phyloP scores from a whole-genome alignment of 2,113 vertebrate genomes.

The Neogobius melanostomus region DNA sequence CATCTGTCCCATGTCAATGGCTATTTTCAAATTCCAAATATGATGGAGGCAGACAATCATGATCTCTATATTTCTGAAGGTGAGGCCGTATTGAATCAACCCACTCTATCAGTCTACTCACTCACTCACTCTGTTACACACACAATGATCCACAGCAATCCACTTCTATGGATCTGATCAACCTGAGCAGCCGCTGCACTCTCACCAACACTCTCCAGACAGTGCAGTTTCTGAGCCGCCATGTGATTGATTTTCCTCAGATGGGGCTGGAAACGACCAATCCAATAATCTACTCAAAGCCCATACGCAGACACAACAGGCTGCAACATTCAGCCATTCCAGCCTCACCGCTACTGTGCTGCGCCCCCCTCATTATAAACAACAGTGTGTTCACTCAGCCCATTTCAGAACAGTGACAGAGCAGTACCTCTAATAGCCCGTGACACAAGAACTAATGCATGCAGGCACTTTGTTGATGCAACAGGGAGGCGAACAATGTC shows the following conservation, averaged over 20 bases:
- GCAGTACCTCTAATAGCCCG: too few relatives aligned
- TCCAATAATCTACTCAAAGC: slow-evolving; percentile 47
- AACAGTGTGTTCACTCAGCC: too few relatives aligned
- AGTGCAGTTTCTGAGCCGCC: background rate
- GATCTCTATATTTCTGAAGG: too few relatives aligned
- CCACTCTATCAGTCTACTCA: background rate
- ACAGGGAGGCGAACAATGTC: too few relatives aligned
- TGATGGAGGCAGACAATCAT: too few relatives aligned
- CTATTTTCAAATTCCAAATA: too few relatives aligned
- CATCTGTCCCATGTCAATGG: background rate
- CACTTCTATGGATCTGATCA: background rate
- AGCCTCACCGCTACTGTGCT: background rate
- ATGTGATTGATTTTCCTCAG: slow-evolving; percentile 48
- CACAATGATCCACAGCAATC: background rate
- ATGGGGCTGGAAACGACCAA: slow-evolving; percentile 40
- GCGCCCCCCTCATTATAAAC: too few relatives aligned
- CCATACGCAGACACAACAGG: slow-evolving; percentile 25
- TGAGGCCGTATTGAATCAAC: too few relatives aligned
- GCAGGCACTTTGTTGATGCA: too few relatives aligned
- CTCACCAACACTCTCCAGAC: background rate
- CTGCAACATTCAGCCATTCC: background rate
- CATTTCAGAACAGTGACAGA: too few relatives aligned
- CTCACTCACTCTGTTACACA: background rate
- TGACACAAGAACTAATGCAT: too few relatives aligned
- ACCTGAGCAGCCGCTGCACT: background rate